Evolutionary conservation across 2,113 vertebrate species (phyloP), one percentile per base, ranked within the genome.

Genomic region (Rhea pennata): DNA sequence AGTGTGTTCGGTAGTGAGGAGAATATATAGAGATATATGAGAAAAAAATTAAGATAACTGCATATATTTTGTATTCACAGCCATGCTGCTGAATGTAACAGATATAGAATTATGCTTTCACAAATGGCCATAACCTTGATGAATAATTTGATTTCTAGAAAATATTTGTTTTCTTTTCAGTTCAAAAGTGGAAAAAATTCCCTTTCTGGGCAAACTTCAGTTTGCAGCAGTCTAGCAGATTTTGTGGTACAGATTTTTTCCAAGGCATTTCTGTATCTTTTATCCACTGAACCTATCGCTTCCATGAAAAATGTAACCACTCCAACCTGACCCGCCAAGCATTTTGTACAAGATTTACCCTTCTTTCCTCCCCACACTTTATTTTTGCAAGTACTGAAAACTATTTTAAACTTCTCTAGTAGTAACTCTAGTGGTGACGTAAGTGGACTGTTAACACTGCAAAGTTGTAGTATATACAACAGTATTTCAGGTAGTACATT

Each of bases 81-180:
- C 29, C 23, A 59, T 54, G 21, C 26, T 88, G 67, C 88, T 81
- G 48, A 92, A 83, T 67, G 59, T 10, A 88, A n/a, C 56, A 51
- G 80, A 70, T 74, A 51, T 85, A 84, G 95, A 94, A 78, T 71
- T 27, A 59, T 19, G 16, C 9, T 81, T 84, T 88, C 74, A 51
- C 24, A 84, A 84, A 64, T 67, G 40, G 15, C 15, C 6, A 1
- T 95, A 79, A 80, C 58, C 50, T 62, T 94, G 51, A 84, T 71
- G 87, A 88, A 80, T 77, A 89, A 92, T 92, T 58, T 81, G 31
- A 88, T 93, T 94, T 94, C 44, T 88, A 76, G 53, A 86, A 88
- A 93, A 58, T 65, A 4, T 4, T 48, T 71, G 46, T 31, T 91
- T 83, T 66, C 24, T 79, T 85, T 94, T 85, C 14, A 70, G 90